Conservation (phyloP, 2,113 vertebrate genomes). For the Numida meleagris region DNA sequence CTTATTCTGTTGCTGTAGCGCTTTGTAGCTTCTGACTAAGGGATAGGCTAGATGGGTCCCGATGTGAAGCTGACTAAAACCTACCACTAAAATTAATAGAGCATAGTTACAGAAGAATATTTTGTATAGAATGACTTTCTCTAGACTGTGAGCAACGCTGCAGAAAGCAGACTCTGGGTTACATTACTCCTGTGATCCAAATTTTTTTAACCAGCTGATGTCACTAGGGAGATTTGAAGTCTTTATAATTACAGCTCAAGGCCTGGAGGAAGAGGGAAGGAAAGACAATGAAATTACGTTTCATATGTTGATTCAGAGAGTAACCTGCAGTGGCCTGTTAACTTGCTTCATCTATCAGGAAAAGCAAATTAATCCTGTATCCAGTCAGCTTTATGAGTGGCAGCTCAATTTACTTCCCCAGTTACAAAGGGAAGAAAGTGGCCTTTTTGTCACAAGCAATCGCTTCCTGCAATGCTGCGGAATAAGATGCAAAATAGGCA, state of each 20-base stretch:
- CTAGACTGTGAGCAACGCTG: constrained; percentile 46
- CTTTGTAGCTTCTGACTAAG: constrained; percentile 21
- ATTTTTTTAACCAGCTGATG: constrained; percentile 76
- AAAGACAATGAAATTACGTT: constrained; percentile 61
- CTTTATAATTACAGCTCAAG: constrained; percentile 76
- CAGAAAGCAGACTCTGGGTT: constrained; percentile 55
- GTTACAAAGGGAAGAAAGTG: constrained; percentile 45
- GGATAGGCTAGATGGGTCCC: background rate
- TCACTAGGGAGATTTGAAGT: constrained; percentile 73
- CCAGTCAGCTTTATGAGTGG: constrained; percentile 64
- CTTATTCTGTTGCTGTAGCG: background rate
- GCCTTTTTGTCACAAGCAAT: constrained; percentile 67
- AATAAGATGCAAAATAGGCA: constrained; percentile 60
- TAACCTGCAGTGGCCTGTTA: constrained; percentile 46
- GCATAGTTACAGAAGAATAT: constrained; percentile 36
- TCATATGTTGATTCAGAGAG: constrained; percentile 54
- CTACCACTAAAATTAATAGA: constrained; percentile 53
- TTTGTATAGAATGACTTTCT: constrained; percentile 43
- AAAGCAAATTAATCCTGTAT: constrained; percentile 57
- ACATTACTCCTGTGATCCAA: constrained; percentile 68
- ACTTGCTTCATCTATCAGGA: constrained; percentile 46
- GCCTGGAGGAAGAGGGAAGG: constrained; percentile 12
- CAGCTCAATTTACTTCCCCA: constrained; percentile 60
- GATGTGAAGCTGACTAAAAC: constrained; percentile 36
- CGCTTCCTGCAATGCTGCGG: constrained; percentile 56